Evolutionary conservation across 1,140 invertebrate species (phyloP), one percentile per base, ranked within the genome.

Genomic region (Orussus abietinus): DNA sequence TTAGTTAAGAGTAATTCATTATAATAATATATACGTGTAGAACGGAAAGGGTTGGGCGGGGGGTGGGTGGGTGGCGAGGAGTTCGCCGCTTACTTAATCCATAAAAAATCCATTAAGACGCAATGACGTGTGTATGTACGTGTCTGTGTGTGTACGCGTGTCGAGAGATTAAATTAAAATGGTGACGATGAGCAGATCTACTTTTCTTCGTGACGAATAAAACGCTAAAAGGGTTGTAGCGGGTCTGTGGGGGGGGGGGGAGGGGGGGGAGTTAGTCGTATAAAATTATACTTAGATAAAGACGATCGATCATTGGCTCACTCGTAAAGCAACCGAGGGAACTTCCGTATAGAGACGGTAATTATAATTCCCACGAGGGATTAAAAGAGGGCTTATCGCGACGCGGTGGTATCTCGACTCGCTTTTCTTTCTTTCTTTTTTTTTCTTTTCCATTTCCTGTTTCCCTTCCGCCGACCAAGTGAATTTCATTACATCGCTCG

Each of bases 241-340:
- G n/a, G n/a, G n/a, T n/a, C n/a, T n/a, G n/a, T n/a, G n/a, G 22
- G n/a, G 22, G 6, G 22, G n/a, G 6, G 22, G 22, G 7, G 1
- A 32, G 7, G 1, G 4, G 34, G 42, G 45, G 45, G 54, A 42
- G 54, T 51, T 47, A 44, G 45, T 43, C 44, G 37, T 55, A 59
- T 47, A 55, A 57, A 59, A 61, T 57, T 45, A 53, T 46, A 28
- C 36, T 51, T 60, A 54, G 29, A 47, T 49, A 37, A 37, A 53
- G 50, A 56, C 42, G 33, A 47, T 55, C 31, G 48, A 19, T 45
- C 7, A 20, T 9, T 38, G 29, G 59, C 60, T 53, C 47, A 51
- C 59, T 62, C 45, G 55, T 59, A 66, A 57, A 62, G 54, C 58
- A 64, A 64, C 64, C 53, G 37, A 53, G 59, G 50, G 31, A 25